Evolutionary conservation across 2,888 invertebrate genomes (phyloP).

Genomic region (Cephus nigrinus): DNA sequence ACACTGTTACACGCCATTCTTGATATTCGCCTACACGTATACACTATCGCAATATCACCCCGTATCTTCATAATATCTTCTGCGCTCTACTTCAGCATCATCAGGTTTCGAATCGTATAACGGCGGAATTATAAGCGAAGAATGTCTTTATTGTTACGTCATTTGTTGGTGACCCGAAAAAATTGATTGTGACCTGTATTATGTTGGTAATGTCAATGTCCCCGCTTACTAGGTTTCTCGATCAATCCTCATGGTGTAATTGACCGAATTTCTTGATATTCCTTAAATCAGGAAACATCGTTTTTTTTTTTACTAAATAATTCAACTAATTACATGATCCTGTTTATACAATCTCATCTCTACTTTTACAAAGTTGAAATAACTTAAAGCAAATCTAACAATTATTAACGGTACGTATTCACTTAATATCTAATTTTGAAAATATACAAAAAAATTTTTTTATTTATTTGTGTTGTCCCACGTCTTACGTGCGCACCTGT

Average conservation of each 20-base stretch:
- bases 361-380: neutral
- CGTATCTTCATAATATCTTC: neutral
- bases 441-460: neutral
- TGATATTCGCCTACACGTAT: neutral
- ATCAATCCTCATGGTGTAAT: slow-evolving; percentile 1
- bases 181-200: neutral
- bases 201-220: neutral
- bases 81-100: neutral
- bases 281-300: neutral
- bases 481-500: neutral
- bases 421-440: neutral
- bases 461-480: neutral
- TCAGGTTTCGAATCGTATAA: neutral
- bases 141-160: neutral
- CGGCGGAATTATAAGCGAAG: neutral
- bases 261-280: neutral
- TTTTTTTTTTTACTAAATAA: too few species aligned
- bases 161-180: neutral
- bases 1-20: neutral
- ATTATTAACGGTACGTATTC: neutral
- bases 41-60: neutral
- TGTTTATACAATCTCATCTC: neutral
- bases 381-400: neutral
- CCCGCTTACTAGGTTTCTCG: slow-evolving; percentile 2
- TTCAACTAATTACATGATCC: too few species aligned